Percentiles rank a stretch among this genome's conserved stretches.
phyloP scores from a whole-genome alignment of 2,888 invertebrate species.

The Calameuta idolon region DNA sequence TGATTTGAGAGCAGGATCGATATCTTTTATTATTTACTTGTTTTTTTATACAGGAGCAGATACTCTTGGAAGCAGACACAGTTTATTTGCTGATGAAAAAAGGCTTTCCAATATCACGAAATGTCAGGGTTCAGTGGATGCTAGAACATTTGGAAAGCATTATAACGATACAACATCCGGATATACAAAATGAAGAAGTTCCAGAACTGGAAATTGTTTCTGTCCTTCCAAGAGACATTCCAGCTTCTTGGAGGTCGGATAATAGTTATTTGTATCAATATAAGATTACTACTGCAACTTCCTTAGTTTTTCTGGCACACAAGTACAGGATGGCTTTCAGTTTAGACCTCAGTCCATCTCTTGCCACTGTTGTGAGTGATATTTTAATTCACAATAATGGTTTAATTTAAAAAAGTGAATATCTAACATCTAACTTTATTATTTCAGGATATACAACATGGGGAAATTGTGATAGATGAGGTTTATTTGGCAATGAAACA shows the following conservation, averaged over 20 bases:
- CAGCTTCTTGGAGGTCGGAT: constrained; percentile 67
- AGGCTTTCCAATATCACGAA: constrained; percentile 79
- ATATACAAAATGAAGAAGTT: constrained; percentile 63
- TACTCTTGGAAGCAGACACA: constrained; percentile 72
- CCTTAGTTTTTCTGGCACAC: constrained; percentile 77
- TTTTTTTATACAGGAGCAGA: not conserved
- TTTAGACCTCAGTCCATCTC: constrained; percentile 83
- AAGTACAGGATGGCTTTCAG: constrained; percentile 80
- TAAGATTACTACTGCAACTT: constrained; percentile 71
- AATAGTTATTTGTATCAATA: constrained; percentile 68
- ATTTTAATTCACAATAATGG: constrained; percentile 14
- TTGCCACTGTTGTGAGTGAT: constrained; percentile 75
- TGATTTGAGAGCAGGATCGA: not conserved
- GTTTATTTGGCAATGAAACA: constrained; percentile 71
- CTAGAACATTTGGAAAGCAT: constrained; percentile 75
- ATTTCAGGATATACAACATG: constrained; percentile 71
- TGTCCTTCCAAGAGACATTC: constrained; percentile 71
- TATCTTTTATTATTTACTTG: not conserved
- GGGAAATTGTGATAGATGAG: constrained; percentile 74
- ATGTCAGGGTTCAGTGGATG: constrained; percentile 81
- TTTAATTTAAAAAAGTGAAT: not conserved
- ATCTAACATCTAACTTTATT: not conserved
- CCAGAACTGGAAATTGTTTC: constrained; percentile 75
- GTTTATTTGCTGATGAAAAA: constrained; percentile 78
- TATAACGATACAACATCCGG: constrained; percentile 67